Evolutionary conservation across 2,113 vertebrate species (phyloP).

Genomic region (Gadus chalcogrammus): DNA sequence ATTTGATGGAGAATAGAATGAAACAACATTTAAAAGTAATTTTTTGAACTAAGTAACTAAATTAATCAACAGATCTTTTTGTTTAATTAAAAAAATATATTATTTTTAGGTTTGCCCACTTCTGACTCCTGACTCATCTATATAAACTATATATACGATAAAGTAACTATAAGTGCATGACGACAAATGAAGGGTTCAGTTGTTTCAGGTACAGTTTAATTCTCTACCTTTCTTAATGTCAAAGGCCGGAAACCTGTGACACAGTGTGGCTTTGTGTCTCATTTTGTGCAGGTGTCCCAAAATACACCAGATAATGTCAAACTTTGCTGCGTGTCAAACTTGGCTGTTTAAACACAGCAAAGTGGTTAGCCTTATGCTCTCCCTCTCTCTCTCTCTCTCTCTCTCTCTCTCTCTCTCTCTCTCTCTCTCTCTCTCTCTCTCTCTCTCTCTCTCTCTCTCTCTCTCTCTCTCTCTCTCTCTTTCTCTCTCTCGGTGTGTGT

Average conservation of each 20-base stretch:
- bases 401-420: too few species aligned
- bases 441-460: background rate
- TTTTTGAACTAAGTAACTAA: too few species aligned
- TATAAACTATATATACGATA: too few species aligned
- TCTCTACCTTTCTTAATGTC: background rate
- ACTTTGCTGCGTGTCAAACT: slow-evolving; percentile 40
- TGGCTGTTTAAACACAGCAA: slow-evolving; percentile 8
- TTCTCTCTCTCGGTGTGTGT: slow-evolving; percentile 1
- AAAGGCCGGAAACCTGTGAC: background rate
- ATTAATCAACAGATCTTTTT: too few species aligned
- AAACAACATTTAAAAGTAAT: too few species aligned
- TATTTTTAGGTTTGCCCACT: too few species aligned
- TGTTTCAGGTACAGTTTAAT: background rate
- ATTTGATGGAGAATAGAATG: too few species aligned
- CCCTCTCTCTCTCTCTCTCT: too few species aligned
- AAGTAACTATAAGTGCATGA: background rate
- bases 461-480: background rate
- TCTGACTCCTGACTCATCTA: too few species aligned
- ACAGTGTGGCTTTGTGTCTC: background rate
- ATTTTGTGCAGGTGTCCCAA: slow-evolving; percentile 20
- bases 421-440: slow-evolving; percentile 11
- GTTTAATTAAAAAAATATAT: too few species aligned
- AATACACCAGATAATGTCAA: slow-evolving; percentile 54
- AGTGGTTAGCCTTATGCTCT: slow-evolving; percentile 24
- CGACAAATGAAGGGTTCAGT: background rate